Percentiles rank a stretch among this genome's conserved stretches.
Evolutionary conservation across 2,113 vertebrate genomes (phyloP).

Genomic region (Crotalus helleri): DNA sequence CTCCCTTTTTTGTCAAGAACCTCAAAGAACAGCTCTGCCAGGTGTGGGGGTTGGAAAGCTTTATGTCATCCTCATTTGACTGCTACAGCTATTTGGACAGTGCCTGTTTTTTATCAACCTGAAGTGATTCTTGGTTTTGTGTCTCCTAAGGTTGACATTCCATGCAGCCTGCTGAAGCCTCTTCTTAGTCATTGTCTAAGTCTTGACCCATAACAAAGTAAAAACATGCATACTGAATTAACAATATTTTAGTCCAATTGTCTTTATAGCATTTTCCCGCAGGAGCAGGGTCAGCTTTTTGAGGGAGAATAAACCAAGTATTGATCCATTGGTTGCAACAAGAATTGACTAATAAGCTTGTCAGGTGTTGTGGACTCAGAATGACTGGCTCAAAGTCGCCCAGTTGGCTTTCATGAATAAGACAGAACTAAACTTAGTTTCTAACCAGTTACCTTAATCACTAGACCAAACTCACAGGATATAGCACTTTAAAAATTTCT

Average conservation of each 20-base stretch:
- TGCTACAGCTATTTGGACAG: neutral
- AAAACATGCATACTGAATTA: neutral
- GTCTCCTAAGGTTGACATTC: neutral
- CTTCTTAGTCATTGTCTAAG: neutral
- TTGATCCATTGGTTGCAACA: neutral
- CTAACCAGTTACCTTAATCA: neutral
- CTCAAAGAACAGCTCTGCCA: neutral
- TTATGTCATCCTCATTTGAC: neutral
- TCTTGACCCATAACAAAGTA: neutral
- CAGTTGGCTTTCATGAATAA: neutral
- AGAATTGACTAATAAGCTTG: neutral
- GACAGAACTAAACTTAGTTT: neutral
- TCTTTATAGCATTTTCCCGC: neutral
- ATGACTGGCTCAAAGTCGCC: neutral
- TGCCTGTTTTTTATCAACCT: neutral
- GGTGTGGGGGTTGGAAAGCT: neutral
- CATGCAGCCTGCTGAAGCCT: neutral
- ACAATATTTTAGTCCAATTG: neutral
- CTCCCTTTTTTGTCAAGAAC: neutral
- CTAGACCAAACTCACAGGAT: neutral
- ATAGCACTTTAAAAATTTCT: neutral
- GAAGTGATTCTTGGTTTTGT: neutral
- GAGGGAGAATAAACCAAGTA: neutral
- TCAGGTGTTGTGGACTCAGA: neutral
- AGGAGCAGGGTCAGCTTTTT: neutral